Conservation (phyloP, 2,888 invertebrate genomes). For the Drosophila koepferae region DNA sequence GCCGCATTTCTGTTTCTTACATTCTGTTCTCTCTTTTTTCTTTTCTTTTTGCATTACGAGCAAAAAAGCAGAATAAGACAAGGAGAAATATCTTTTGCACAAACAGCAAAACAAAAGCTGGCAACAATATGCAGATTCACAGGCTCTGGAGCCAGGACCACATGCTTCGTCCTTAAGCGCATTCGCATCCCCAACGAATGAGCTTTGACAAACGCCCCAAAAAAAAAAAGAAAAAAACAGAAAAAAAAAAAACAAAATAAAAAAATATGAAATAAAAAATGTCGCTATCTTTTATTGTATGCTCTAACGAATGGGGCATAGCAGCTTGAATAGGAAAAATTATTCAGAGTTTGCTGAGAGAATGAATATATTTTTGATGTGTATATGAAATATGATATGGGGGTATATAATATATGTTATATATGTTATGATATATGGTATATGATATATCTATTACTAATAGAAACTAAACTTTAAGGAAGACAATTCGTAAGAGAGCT, state of each 20-base stretch:
- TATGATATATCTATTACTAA: too few species aligned
- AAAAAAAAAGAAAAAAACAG: neutral
- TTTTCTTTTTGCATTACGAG: slow-evolving; percentile 47
- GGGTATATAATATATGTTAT: too few species aligned
- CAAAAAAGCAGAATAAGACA: slow-evolving; percentile 2
- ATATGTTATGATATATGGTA: too few species aligned
- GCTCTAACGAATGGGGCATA: slow-evolving; percentile 4
- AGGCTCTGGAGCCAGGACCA: slow-evolving; percentile 26
- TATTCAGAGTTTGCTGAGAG: neutral
- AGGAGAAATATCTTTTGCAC: slow-evolving; percentile 59
- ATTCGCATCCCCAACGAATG: slow-evolving; percentile 49
- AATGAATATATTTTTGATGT: neutral
- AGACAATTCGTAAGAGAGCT: neutral
- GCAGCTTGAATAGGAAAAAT: neutral
- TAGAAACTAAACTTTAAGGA: too few species aligned
- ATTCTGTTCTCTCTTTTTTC: neutral
- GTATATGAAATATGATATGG: too few species aligned
- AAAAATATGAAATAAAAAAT: neutral
- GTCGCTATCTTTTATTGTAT: slow-evolving; percentile 19
- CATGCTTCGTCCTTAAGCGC: slow-evolving; percentile 35
- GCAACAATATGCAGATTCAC: slow-evolving; percentile 58
- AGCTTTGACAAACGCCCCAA: slow-evolving; percentile 70
- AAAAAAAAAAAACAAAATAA: neutral
- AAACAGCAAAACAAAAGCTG: slow-evolving; percentile 76
- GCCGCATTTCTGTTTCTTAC: slow-evolving; percentile 50